Base-by-base conservation (phyloP, 2,888 invertebrate species). In the Sisyra nigra region DNA sequence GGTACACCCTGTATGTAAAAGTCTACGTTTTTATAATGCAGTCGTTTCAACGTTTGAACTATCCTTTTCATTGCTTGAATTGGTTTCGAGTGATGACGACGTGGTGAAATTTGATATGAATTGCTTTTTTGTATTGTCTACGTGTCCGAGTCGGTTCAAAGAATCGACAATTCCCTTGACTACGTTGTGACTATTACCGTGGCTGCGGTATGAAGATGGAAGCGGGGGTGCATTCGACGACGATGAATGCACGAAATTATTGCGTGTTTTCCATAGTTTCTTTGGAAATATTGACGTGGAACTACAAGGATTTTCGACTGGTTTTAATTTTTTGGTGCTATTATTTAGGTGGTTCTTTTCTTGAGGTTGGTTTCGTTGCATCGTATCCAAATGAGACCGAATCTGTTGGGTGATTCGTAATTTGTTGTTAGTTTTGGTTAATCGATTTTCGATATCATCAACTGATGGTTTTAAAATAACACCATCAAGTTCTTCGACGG, bases 111-210 rank as follows among this genome's bases (percentile, higher is more conserved):
- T 24, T 24, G 24, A 24, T 24, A 24, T 24, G 24, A 24, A 24
- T 24, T 24, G 24, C 24, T 24, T 24, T 24, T 35, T 15, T 35
- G 14, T 15, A n/a, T 15, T 41, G 9, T 31, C 15, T n/a, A 41
- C 10, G 7, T 50, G 53, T 14, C 60, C 60, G 45, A 57, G 59
- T 13, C 55, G 49, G 51, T 63, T 63, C 32, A 62, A 52, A 38
- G 54, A 59, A 34, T 63, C 61, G 36, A 63, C 61, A 36, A 63
- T 61, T 47, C 55, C 60, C 45, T 53, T 55, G 9, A 63, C 63
- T 11, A 62, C 46, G 49, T 54, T 58, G 17, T 50, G 53, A 32
- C 48, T 41, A 6, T 42, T 31, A 18, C 38, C 29, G 7, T 39
- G 24, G 24, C 24, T 24, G 24, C 24, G 24, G 24, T 24, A 24